phyloP scores from a whole-genome alignment of 2,113 vertebrate genomes.

The Alexandromys fortis region DNA sequence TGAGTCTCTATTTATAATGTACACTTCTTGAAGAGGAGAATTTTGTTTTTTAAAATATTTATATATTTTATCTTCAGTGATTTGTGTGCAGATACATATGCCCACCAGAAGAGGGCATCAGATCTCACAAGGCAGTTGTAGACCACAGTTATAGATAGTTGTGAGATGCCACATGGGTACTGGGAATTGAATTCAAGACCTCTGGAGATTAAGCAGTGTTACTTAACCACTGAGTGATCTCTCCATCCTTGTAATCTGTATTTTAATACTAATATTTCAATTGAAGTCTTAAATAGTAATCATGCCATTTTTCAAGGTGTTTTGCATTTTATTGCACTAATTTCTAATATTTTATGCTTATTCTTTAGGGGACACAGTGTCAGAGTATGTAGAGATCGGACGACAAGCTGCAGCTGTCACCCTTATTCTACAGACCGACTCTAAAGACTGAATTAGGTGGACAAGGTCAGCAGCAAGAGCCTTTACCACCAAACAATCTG shows the following conservation, averaged over 20 bases:
- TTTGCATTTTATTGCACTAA: neutral
- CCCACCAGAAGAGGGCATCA: neutral
- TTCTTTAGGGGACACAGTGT: neutral
- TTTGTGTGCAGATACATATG: neutral
- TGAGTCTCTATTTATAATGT: neutral
- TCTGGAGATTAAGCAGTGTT: neutral
- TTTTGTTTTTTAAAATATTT: neutral
- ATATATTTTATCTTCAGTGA: neutral
- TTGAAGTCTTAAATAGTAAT: neutral
- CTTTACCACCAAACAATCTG: neutral
- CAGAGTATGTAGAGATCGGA: neutral
- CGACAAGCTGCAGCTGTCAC: neutral
- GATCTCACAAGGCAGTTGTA: neutral
- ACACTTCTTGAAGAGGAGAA: neutral
- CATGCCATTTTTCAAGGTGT: neutral
- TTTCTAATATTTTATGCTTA: neutral
- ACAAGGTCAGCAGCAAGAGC: neutral
- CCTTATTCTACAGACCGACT: too few relatives aligned
- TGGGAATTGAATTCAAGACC: neutral
- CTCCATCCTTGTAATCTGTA: neutral
- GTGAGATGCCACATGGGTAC: neutral
- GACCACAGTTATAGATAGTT: neutral
- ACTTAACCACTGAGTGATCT: neutral
- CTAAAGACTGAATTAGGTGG: neutral
- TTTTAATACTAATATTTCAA: neutral